Evolutionary conservation across 2,888 invertebrate genomes (phyloP).

Genomic region (Hyles lineata): DNA sequence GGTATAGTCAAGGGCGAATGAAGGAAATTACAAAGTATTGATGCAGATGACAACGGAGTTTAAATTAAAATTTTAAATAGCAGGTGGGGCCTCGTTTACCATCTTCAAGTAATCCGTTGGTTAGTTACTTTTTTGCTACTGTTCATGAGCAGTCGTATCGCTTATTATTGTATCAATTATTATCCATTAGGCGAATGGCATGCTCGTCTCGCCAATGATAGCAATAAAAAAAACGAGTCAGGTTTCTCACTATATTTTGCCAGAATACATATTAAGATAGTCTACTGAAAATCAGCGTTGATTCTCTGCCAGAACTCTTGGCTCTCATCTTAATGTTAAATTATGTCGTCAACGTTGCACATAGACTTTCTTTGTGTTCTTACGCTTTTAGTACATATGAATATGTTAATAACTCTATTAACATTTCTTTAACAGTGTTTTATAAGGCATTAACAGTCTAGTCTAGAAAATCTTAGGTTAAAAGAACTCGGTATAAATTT

Average conservation of each 20-base stretch:
- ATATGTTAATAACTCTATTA: slow-evolving; percentile 2
- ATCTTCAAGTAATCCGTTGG: too few species aligned
- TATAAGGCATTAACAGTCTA: neutral
- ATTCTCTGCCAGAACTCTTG: slow-evolving; percentile 10
- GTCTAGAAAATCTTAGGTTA: neutral
- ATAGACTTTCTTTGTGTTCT: neutral
- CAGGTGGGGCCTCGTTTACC: too few species aligned
- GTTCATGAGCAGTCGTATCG: too few species aligned
- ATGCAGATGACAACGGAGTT: too few species aligned
- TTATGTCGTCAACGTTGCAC: neutral
- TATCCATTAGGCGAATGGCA: too few species aligned
- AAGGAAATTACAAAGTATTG: too few species aligned
- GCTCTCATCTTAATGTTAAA: neutral
- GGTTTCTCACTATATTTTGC: neutral
- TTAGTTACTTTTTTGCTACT: too few species aligned
- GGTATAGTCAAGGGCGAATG: too few species aligned
- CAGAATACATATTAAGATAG: neutral
- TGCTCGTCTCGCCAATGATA: too few species aligned
- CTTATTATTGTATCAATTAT: too few species aligned
- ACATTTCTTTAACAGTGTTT: neutral
- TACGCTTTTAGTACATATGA: neutral
- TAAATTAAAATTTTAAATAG: too few species aligned
- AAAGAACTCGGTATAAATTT: neutral
- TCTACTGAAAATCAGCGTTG: neutral
- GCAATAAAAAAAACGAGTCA: neutral